Evolutionary conservation across 2,113 vertebrate genomes (phyloP).

Genomic region (Brachypodius melanocephalos): DNA sequence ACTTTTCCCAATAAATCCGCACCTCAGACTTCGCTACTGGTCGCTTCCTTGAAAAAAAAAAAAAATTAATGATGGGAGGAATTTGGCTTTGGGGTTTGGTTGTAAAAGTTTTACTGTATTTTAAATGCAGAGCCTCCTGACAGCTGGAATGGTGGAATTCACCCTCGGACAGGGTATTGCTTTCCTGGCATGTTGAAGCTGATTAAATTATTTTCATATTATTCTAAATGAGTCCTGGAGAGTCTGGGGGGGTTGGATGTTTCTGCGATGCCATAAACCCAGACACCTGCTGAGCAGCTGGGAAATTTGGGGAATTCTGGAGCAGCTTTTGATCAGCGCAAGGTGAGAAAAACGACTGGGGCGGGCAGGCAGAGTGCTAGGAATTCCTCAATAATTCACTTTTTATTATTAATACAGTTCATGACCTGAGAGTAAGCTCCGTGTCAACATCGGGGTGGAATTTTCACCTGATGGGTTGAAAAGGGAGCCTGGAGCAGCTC

Average conservation of each 20-base stretch:
- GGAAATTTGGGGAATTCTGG: neutral
- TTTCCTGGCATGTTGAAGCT: neutral
- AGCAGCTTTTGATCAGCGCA: neutral
- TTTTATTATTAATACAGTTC: neutral
- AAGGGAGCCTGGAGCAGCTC: neutral
- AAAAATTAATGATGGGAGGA: neutral
- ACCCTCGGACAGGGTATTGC: neutral
- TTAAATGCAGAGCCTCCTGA: neutral
- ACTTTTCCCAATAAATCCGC: neutral
- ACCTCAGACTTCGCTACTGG: neutral
- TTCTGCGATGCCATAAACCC: neutral
- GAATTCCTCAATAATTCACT: neutral
- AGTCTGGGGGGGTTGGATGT: neutral
- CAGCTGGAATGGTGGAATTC: slow-evolving; percentile 1
- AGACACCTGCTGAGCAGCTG: neutral
- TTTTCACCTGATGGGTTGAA: neutral
- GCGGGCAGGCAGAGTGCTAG: neutral
- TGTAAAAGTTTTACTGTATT: neutral
- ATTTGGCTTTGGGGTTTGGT: neutral
- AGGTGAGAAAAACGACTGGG: neutral
- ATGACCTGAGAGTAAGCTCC: neutral
- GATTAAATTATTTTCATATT: neutral
- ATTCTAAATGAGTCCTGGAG: neutral
- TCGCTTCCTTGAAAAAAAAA: neutral
- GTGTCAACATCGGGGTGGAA: neutral